phyloP scores from a whole-genome alignment of 2,113 vertebrate species.

The Hemiscyllium ocellatum region DNA sequence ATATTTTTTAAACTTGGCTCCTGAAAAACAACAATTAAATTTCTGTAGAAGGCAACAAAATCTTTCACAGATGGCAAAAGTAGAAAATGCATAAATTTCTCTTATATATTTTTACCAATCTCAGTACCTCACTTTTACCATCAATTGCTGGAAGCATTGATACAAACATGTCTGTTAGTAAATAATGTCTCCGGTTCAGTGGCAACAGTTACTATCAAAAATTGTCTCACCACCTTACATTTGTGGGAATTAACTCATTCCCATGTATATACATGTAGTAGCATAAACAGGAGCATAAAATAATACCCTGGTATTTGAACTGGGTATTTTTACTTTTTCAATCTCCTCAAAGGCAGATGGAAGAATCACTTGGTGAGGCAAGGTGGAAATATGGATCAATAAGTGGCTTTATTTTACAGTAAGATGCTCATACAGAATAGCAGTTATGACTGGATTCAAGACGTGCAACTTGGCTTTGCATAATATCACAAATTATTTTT shows the following conservation, averaged over 20 bases:
- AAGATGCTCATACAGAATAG: background rate
- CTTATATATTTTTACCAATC: background rate
- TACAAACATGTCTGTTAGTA: background rate
- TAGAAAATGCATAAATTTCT: background rate
- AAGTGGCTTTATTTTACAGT: background rate
- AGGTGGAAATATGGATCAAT: background rate
- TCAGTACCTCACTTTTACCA: background rate
- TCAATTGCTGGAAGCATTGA: background rate
- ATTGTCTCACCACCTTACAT: background rate
- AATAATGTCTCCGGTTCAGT: background rate
- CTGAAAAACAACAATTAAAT: conserved; percentile 56
- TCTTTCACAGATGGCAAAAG: background rate
- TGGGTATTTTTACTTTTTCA: background rate
- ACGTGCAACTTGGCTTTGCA: background rate
- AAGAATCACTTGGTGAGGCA: background rate
- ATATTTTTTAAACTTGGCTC: conserved; percentile 95
- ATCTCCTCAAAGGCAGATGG: background rate
- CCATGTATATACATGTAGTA: background rate
- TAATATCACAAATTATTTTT: background rate
- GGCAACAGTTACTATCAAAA: background rate
- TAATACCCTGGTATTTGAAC: background rate
- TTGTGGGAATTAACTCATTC: background rate
- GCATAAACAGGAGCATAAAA: background rate
- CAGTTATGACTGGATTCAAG: background rate
- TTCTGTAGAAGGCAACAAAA: background rate